Conservation (phyloP, 2,113 vertebrate species). For the Gasterosteus aculeatus region DNA sequence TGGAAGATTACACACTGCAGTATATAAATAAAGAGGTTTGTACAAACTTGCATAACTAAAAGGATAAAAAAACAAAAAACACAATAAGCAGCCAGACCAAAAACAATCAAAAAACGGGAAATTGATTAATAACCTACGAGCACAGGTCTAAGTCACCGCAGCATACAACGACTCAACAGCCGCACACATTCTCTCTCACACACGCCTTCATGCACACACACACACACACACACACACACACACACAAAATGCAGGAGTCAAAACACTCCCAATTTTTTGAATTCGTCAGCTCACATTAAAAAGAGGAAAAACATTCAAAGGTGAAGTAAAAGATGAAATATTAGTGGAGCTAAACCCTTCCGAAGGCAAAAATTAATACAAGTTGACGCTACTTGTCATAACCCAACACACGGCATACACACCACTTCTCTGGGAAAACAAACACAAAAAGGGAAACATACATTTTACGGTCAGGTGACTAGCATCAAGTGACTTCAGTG, state of each 20-base stretch:
- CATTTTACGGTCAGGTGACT: slow-evolving; percentile 11
- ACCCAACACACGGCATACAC: slow-evolving; percentile 47
- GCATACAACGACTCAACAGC: slow-evolving; percentile 33
- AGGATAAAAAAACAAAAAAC: slow-evolving; percentile 48
- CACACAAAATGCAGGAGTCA: slow-evolving; percentile 21
- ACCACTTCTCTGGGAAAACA: slow-evolving; percentile 24
- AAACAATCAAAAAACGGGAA: slow-evolving; percentile 31
- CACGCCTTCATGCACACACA: slow-evolving; percentile 9
- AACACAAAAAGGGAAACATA: not conserved
- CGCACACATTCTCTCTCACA: not conserved
- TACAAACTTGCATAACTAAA: slow-evolving; percentile 92
- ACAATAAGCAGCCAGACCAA: slow-evolving; percentile 60
- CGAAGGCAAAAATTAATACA: slow-evolving; percentile 54
- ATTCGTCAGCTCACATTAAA: slow-evolving; percentile 59
- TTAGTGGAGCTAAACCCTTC: slow-evolving; percentile 62
- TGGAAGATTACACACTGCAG: slow-evolving; percentile 88
- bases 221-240: slow-evolving; percentile 26
- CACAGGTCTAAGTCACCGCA: slow-evolving; percentile 36
- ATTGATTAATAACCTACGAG: slow-evolving; percentile 48
- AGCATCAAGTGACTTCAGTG: slow-evolving; percentile 35
- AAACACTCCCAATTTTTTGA: slow-evolving; percentile 32
- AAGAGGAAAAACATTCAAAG: slow-evolving; percentile 60
- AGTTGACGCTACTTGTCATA: slow-evolving; percentile 54
- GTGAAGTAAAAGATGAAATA: slow-evolving; percentile 59
- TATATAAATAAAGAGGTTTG: slow-evolving; percentile 97